These are phyloP conservation scores for Trachymyrmex cornetzi DNA, from an alignment of 1,140 invertebrate genomes.

Conservation along the genomic window DNA sequence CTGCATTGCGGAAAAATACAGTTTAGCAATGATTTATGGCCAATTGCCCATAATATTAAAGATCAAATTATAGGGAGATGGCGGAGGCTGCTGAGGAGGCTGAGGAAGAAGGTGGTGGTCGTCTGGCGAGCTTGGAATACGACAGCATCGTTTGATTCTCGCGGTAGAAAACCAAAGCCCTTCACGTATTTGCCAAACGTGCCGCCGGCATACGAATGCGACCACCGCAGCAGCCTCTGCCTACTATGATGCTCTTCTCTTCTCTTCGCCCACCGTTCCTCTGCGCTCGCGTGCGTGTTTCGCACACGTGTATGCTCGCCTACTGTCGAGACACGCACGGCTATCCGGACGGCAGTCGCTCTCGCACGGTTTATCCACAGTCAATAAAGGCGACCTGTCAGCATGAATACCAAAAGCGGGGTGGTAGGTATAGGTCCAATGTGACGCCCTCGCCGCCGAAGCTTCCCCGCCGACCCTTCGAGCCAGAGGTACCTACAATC, in stretches of 20 bases:
- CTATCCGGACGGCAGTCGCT: conserved; percentile 60
- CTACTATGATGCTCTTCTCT: conserved; percentile 20
- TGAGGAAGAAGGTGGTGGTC: conserved; percentile 9
- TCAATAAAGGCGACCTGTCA: conserved; percentile 84
- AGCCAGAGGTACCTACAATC: background rate
- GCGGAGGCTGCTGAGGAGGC: background rate
- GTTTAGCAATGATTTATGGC: background rate
- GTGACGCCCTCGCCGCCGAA: conserved; percentile 24
- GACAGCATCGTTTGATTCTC: conserved; percentile 73
- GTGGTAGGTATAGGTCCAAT: conserved; percentile 46
- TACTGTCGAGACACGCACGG: conserved; percentile 58
- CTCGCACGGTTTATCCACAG: conserved; percentile 80
- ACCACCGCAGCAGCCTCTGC: conserved; percentile 12
- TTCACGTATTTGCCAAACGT: conserved; percentile 74
- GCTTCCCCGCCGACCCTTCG: background rate
- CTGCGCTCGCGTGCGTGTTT: conserved; percentile 54
- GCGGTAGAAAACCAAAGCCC: conserved; percentile 73
- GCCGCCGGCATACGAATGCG: conserved; percentile 76
- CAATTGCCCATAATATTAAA: conserved; percentile 1
- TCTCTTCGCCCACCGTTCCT: background rate
- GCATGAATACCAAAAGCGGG: conserved; percentile 82
- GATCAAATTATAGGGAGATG: conserved; percentile 3
- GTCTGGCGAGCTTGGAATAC: conserved; percentile 67
- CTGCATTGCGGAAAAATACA: background rate
- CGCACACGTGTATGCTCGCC: conserved; percentile 40